These are phyloP conservation scores for Eulemur coronatus DNA, from an alignment of 2,797 vertebrate species.

Conservation along the genomic window DNA sequence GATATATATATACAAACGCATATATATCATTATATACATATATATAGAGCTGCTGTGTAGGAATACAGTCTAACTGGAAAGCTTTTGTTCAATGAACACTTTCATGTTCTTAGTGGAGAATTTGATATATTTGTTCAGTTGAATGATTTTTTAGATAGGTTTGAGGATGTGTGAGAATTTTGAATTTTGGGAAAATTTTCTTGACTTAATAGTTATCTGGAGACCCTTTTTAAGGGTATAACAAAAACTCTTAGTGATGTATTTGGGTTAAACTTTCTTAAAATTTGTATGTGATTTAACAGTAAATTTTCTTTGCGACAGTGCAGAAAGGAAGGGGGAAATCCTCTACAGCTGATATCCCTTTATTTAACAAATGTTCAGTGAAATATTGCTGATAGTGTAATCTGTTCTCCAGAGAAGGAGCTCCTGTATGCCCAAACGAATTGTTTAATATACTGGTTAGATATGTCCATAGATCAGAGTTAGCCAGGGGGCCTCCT, in stretches of 20 bases:
- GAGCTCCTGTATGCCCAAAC: not conserved
- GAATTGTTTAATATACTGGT: not conserved
- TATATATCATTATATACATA: conserved; percentile 49
- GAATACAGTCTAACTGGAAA: conserved; percentile 45
- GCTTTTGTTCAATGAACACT: conserved; percentile 50
- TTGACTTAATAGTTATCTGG: not conserved
- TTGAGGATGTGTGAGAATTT: conserved; percentile 45
- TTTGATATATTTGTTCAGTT: conserved; percentile 46
- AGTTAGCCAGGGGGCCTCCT: not conserved
- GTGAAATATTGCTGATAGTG: not conserved
- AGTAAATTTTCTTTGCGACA: not conserved
- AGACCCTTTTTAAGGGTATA: not conserved
- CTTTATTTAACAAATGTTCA: not conserved
- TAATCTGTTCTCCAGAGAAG: not conserved
- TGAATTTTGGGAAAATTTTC: conserved; percentile 29
- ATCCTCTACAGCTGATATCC: not conserved
- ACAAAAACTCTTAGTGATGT: not conserved
- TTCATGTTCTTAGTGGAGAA: conserved; percentile 27
- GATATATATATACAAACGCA: not conserved
- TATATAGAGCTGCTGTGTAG: conserved; percentile 57
- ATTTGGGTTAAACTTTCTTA: conserved; percentile 21
- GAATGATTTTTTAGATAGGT: conserved; percentile 18
- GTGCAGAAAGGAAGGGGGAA: not conserved
- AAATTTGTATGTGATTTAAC: not conserved
- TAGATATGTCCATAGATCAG: not conserved